Base-by-base conservation (phyloP, 2,888 invertebrate genomes). In the Drosophila birchii region DNA sequence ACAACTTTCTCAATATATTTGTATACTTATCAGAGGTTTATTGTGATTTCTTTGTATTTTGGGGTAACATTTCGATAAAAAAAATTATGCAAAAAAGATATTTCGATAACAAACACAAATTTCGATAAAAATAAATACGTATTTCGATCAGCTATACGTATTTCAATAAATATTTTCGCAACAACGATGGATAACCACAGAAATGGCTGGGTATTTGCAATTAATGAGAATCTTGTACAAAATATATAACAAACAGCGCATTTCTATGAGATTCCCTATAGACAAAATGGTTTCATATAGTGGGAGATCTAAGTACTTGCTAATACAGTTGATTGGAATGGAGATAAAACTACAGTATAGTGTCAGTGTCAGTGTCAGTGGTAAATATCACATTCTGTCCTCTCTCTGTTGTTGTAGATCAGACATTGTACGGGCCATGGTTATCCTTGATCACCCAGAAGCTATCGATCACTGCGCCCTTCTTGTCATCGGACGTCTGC, bases 401-500 rank as follows among this genome's bases (percentile, higher is more conserved):
- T 36, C 18, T 5, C 3, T n/a, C n/a, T n/a, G n/a, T n/a, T 29
- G 3, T n/a, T 18, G 8, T n/a, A 55, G 29, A 45, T 53, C 41
- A n/a, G 32, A 6, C 39, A 43, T 90, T 91, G 56, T 91, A 92
- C 0, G 84, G 56, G 1, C 88, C 91, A 68, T 91, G 90, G 6
- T 90, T 90, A 47, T 95, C 93, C 87, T 96, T 96, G 32, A 95
- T 92, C 38, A 95, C 86, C 95, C 95, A 95, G 89, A 96, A 94
- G 3, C 93, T 93, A 90, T 96, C 96, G 69, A 96, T 94, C 54
- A 96, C 93, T 74, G 93, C 92, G 6, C 96, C 96, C n/a, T 93
- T 90, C 78, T 95, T 94, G 81, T 96, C 96, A 78, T 96, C 96
- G 7, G 96, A 96, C 60, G 96, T 95, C 94, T 99, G 98, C 91